Evolutionary conservation across 2,888 invertebrate genomes (phyloP).

Genomic region (Parnassius glacialis): DNA sequence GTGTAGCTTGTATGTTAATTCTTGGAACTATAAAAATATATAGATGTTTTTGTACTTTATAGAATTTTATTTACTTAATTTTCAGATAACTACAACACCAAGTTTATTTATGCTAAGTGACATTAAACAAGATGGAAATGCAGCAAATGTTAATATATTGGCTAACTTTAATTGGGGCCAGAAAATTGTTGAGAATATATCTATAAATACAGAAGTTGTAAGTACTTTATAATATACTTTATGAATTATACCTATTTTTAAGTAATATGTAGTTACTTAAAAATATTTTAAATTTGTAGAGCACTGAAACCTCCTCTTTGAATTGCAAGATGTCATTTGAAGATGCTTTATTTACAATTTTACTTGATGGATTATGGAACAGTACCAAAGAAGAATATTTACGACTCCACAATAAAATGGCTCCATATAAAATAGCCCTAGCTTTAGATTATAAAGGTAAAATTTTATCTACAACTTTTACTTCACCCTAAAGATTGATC

Average conservation of each 20-base stretch:
- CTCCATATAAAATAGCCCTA: constrained; percentile 89
- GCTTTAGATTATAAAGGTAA: constrained; percentile 69
- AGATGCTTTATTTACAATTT: constrained; percentile 73
- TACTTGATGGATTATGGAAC: constrained; percentile 81
- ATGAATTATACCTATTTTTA: background rate
- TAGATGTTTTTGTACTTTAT: no score
- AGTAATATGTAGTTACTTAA: no score
- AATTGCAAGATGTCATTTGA: constrained; percentile 75
- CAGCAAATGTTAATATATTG: constrained; percentile 81
- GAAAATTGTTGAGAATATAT: constrained; percentile 83
- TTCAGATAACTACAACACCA: constrained; percentile 85
- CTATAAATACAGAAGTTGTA: constrained; percentile 46
- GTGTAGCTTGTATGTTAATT: no score
- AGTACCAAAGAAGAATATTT: constrained; percentile 76
- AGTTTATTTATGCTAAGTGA: constrained; percentile 85
- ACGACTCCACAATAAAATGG: constrained; percentile 85
- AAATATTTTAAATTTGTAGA: constrained; percentile 36
- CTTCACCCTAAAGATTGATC: no score
- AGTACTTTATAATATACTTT: constrained; percentile 26
- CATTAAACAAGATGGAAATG: constrained; percentile 64
- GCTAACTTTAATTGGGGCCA: constrained; percentile 84
- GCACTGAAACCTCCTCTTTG: constrained; percentile 44
- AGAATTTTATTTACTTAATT: constrained; percentile 15
- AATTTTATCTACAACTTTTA: background rate
- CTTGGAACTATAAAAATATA: no score